Conservation (phyloP, 2,113 vertebrate genomes). For the Galbula dea region DNA sequence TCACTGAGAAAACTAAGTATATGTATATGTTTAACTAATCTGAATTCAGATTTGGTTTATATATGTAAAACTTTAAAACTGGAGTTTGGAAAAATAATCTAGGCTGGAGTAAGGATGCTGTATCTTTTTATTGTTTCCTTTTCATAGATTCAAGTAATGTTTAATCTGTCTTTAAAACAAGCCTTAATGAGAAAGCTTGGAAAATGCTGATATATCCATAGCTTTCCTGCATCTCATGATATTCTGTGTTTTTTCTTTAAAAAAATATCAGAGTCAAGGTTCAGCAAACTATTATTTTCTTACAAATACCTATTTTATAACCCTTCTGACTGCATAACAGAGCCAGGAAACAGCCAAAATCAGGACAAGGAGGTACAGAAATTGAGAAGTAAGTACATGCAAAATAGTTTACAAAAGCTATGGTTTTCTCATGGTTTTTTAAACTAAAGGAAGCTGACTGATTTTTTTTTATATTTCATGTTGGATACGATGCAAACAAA, state of each 20-base stretch:
- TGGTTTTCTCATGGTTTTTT: not conserved
- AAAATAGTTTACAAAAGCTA: not conserved
- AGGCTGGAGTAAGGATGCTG: rapidly evolving
- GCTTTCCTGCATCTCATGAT: not conserved
- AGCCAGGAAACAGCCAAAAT: not conserved
- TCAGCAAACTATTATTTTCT: not conserved
- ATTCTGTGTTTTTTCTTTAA: not conserved
- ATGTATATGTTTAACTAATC: rapidly evolving
- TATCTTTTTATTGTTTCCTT: not conserved
- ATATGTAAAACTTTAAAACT: not conserved
- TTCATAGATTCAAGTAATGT: not conserved
- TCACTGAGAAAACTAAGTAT: not conserved
- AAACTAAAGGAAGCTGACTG: not conserved
- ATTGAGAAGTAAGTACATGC: not conserved
- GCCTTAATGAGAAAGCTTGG: not conserved
- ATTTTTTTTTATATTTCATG: not conserved
- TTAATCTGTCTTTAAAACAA: not conserved
- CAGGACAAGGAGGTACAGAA: not conserved
- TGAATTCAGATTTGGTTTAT: not conserved
- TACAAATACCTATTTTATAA: not conserved
- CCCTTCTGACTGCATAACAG: not conserved
- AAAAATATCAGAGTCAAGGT: not conserved
- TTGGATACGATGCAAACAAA: not conserved
- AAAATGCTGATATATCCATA: not conserved
- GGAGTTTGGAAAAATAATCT: not conserved